Evolutionary conservation across 2,797 vertebrate species (phyloP), one percentile per base, ranked within the genome.

Genomic region (Chelonia mydas): DNA sequence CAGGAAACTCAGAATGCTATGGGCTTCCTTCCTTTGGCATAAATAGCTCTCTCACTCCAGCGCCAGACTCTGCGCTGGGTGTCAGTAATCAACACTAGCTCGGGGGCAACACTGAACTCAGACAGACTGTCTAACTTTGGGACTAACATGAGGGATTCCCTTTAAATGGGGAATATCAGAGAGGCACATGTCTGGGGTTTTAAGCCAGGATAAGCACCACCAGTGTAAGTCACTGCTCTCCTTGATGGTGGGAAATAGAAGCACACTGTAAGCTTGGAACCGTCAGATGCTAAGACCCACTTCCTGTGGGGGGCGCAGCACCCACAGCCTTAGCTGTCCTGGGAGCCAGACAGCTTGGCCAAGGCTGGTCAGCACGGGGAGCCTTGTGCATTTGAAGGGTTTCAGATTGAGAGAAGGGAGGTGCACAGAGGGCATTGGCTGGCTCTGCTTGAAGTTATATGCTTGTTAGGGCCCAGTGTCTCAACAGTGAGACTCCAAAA

Each of bases 1-100:
- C 96, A 96, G 96, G 94, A 94, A 97, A 80, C 89, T 82, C 81
- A 94, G 90, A 93, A 76, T 72, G 2, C 11, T 1, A 83, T 85
- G 0, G 5, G 91, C 95, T 96, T 96, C 96, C 93, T 94, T 91
- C 81, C 61, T 3, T 53, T 0, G 78, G 41, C 95, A 86, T 16
- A 92, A 96, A 97, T 94, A 91, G 81, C 84, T 83, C 94, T 81
- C 45, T 47, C 5, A 3, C 17, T 57, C 79, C 10, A 47, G 76
- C 77, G 15, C 65, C 50, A 11, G 0, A 45, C 1, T 19, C 84
- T 0, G 5, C 54, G 81, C 81, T 11, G 31, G 0, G 2, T 21
- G 55, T 45, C 68, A 72, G 47, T 28, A 9, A 25, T 55, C 51
- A 25, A 19, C 2, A 1, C 72, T 49, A 65, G 45, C 65, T 13